phyloP scores from a whole-genome alignment of 2,797 vertebrate genomes.

The Caiman crocodilus region DNA sequence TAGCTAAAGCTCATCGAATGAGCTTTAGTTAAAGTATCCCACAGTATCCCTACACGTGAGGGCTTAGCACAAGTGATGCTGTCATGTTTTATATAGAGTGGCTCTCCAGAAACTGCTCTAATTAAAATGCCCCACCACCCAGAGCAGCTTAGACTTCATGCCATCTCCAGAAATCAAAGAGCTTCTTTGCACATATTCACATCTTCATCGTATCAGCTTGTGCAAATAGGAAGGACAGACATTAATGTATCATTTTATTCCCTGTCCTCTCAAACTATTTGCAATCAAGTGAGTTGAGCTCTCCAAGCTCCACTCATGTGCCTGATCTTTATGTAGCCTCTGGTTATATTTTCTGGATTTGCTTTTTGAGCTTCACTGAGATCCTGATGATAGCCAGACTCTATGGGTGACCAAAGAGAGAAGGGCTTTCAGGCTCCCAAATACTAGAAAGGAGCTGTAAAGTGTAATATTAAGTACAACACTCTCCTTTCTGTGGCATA shows the following conservation, averaged over 20 bases:
- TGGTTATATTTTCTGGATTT: neutral
- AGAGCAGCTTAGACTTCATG: neutral
- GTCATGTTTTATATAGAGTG: no score
- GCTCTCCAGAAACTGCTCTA: no score
- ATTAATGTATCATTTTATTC: neutral
- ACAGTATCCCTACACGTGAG: no score
- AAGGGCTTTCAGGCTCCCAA: neutral
- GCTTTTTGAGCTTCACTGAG: conserved; percentile 6
- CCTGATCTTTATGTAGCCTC: neutral
- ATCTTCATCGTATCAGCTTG: neutral
- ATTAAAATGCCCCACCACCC: no score
- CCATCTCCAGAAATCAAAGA: neutral
- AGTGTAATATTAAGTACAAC: neutral
- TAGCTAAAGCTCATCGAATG: no score
- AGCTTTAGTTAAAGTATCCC: no score
- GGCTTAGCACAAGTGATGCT: no score
- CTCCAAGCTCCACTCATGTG: neutral
- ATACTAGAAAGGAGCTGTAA: neutral
- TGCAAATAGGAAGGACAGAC: neutral
- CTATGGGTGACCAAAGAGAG: neutral
- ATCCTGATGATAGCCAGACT: neutral
- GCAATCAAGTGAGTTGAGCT: neutral
- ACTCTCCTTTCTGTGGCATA: neutral
- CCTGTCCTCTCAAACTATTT: neutral
- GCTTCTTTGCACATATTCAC: rapidly evolving